phyloP scores from a whole-genome alignment of 2,888 invertebrate genomes.

The Conchocele bisecta region DNA sequence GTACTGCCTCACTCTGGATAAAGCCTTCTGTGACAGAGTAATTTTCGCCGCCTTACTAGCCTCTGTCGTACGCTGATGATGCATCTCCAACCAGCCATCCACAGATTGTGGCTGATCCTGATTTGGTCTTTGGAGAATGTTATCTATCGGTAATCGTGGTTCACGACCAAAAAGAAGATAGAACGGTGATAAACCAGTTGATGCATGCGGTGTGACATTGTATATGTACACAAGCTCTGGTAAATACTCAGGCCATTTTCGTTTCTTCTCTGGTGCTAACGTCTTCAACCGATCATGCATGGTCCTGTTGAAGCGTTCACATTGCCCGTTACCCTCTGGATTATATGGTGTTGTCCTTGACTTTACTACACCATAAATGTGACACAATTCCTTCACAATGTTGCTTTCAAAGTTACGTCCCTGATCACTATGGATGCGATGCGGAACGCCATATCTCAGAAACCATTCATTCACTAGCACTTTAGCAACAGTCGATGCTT shows the following conservation, averaged over 20 bases:
- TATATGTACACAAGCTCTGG: conserved; percentile 38
- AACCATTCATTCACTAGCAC: conserved; percentile 55
- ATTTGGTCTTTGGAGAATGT: no score
- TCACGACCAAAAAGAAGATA: conserved; percentile 35
- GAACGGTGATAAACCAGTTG: conserved; percentile 29
- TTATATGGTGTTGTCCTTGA: conserved; percentile 55
- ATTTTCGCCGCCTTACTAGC: no score
- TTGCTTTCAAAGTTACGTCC: conserved; percentile 51
- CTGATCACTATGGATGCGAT: conserved; percentile 57
- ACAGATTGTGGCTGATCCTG: no score
- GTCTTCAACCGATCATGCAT: conserved; percentile 50
- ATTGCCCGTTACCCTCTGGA: conserved; percentile 55
- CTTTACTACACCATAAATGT: conserved; percentile 47
- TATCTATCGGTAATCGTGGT: conserved; percentile 20
- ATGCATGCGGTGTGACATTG: conserved; percentile 31
- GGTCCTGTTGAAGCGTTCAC: conserved; percentile 60
- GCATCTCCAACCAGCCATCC: no score
- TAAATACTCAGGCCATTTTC: conserved; percentile 51
- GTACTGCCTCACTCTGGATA: no score
- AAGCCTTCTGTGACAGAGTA: no score
- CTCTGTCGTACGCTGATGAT: no score
- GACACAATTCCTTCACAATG: conserved; percentile 46
- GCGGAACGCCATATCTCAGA: conserved; percentile 52
- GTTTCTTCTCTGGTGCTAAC: conserved; percentile 37
- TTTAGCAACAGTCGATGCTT: conserved; percentile 51